These are phyloP conservation scores for Rotaria macrura DNA, from an alignment of 2,888 invertebrate species.

Conservation along the genomic window DNA sequence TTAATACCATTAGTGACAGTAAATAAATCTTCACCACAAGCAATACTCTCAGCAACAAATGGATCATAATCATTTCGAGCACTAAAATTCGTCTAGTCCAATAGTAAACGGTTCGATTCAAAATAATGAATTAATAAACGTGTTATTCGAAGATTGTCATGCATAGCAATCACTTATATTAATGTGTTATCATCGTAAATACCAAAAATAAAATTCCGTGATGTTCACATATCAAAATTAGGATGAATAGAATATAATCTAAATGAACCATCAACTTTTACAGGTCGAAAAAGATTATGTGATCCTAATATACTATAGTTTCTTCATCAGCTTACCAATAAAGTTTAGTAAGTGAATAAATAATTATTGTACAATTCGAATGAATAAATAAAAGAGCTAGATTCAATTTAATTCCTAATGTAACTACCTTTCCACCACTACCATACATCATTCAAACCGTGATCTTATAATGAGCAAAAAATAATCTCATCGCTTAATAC, in stretches of 20 bases:
- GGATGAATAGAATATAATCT: not conserved
- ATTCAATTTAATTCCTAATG: not conserved
- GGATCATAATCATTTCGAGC: slow-evolving; percentile 7
- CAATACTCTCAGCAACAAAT: not conserved
- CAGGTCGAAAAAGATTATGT: not conserved
- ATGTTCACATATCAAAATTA: not conserved
- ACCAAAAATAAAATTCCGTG: not conserved
- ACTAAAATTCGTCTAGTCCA: not conserved
- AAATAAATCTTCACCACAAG: not conserved
- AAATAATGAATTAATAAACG: not conserved
- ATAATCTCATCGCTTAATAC: not conserved
- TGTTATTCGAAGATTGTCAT: not conserved
- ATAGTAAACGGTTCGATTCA: not conserved
- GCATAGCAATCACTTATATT: not conserved
- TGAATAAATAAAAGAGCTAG: not conserved
- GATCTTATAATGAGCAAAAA: too few species aligned
- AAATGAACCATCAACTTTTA: not conserved
- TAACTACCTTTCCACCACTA: not conserved
- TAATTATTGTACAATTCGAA: not conserved
- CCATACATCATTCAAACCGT: too few species aligned
- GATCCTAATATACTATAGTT: not conserved
- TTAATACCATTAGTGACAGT: not conserved
- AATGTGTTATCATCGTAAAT: not conserved
- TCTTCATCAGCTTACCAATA: not conserved
- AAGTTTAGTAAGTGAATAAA: not conserved